Percentiles rank a stretch among this genome's conserved stretches.
These are phyloP conservation scores for Tachypleus tridentatus DNA, from an alignment of 1,140 invertebrate genomes.

Conservation along the genomic window DNA sequence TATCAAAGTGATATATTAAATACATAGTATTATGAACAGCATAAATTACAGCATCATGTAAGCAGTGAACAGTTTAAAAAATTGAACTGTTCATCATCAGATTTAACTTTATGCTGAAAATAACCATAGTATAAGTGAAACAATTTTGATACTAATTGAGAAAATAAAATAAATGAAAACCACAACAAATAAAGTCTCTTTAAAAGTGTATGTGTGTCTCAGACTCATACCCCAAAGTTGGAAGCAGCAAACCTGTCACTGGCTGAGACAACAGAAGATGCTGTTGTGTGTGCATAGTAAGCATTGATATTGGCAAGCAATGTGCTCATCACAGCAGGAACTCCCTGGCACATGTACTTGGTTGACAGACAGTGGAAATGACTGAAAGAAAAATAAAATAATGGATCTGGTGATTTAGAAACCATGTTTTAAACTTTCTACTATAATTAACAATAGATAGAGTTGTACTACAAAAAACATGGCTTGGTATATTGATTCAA, in stretches of 20 bases:
- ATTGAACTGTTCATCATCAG: too few relatives aligned
- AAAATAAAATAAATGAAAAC: not conserved
- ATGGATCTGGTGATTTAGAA: not conserved
- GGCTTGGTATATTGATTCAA: constrained; percentile 45
- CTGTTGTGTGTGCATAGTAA: constrained; percentile 45
- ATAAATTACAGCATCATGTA: too few relatives aligned
- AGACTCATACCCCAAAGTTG: constrained; percentile 40
- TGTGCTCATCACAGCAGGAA: constrained; percentile 43
- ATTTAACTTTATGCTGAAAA: too few relatives aligned
- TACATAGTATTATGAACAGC: too few relatives aligned
- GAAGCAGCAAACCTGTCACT: constrained; percentile 44
- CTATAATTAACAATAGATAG: constrained; percentile 2
- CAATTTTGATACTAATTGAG: not conserved
- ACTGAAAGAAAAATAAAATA: constrained; percentile 25
- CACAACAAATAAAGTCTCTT: too few relatives aligned
- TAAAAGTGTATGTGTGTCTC: too few relatives aligned
- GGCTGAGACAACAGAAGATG: constrained; percentile 41
- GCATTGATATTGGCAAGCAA: constrained; percentile 46
- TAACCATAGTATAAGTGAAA: not conserved
- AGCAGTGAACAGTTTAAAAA: too few relatives aligned
- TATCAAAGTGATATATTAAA: too few relatives aligned
- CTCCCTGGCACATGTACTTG: constrained; percentile 43
- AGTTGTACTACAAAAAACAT: constrained; percentile 25
- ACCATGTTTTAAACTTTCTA: constrained; percentile 5
- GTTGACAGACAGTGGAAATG: constrained; percentile 45